Conservation (phyloP, 2,888 invertebrate species). For the Neocrepidodera transversa region DNA sequence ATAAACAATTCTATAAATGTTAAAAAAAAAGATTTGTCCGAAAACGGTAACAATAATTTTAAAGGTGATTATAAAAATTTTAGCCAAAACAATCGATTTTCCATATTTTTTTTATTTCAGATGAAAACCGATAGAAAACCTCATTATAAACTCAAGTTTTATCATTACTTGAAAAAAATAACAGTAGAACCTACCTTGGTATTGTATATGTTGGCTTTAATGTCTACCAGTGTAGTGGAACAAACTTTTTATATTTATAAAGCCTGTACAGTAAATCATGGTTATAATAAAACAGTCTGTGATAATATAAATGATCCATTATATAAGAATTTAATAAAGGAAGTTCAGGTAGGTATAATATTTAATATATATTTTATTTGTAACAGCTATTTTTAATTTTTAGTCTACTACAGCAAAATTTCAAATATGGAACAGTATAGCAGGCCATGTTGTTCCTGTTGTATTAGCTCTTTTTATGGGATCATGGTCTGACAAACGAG, state of each 20-base stretch:
- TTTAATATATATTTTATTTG: too few species aligned
- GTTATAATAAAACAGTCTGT: slow-evolving; percentile 73
- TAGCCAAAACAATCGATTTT: too few species aligned
- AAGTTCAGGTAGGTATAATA: slow-evolving; percentile 71
- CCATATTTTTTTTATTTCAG: slow-evolving; percentile 29
- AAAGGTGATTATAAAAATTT: too few species aligned
- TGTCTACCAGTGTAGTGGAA: slow-evolving; percentile 81
- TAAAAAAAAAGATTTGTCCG: too few species aligned
- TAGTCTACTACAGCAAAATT: slow-evolving; percentile 77
- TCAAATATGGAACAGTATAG: slow-evolving; percentile 80
- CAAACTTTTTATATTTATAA: slow-evolving; percentile 80
- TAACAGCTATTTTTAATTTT: slow-evolving; percentile 42
- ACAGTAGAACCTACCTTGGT: slow-evolving; percentile 89
- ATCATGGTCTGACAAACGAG: slow-evolving; percentile 82
- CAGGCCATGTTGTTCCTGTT: slow-evolving; percentile 76
- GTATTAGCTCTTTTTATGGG: slow-evolving; percentile 80
- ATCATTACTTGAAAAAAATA: slow-evolving; percentile 57
- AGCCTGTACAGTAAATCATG: slow-evolving; percentile 78
- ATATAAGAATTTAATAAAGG: slow-evolving; percentile 67
- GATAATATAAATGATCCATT: slow-evolving; percentile 65
- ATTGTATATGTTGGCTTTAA: slow-evolving; percentile 87
- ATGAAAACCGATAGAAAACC: slow-evolving; percentile 33
- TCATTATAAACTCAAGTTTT: slow-evolving; percentile 30
- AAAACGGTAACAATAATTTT: too few species aligned
- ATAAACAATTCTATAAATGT: too few species aligned